phyloP scores from a whole-genome alignment of 2,888 invertebrate species.

The Heteropelma amictum region DNA sequence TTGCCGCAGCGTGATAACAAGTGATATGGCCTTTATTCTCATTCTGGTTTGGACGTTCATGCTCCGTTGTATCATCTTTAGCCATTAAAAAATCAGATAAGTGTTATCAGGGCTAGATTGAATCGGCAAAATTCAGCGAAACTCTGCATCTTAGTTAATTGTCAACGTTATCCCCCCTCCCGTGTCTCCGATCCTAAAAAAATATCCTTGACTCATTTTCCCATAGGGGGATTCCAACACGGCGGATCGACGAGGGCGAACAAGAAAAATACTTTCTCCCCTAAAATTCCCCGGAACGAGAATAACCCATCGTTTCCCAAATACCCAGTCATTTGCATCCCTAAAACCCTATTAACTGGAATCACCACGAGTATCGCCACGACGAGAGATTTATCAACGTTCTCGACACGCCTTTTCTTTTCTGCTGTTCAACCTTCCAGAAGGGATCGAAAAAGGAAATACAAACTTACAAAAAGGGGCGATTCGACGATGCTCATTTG shows the following conservation, averaged over 20 bases:
- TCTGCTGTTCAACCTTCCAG: background rate
- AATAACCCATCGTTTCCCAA: conserved; percentile 66
- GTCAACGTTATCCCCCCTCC: conserved; percentile 75
- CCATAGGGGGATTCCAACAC: conserved; percentile 70
- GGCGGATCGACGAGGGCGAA: conserved; percentile 23
- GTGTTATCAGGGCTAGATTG: background rate
- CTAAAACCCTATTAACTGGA: conserved; percentile 60
- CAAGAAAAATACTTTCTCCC: conserved; percentile 55
- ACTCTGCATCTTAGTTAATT: too few species aligned
- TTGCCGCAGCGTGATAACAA: conserved; percentile 39
- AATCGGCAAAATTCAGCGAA: background rate
- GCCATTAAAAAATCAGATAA: too few species aligned
- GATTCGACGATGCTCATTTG: conserved; percentile 7
- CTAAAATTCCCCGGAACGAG: conserved; percentile 56
- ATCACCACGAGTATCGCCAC: background rate
- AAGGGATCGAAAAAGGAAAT: conserved; percentile 9
- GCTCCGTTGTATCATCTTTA: too few species aligned
- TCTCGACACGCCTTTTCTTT: conserved; percentile 8
- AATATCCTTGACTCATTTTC: conserved; percentile 73
- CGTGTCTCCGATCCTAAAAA: conserved; percentile 73
- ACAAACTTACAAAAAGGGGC: conserved; percentile 10
- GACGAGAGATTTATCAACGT: too few species aligned
- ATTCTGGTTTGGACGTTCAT: too few species aligned
- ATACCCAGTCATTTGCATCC: conserved; percentile 66
- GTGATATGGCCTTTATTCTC: background rate